Conservation (phyloP, 2,797 vertebrate genomes). For the Argya squamiceps region DNA sequence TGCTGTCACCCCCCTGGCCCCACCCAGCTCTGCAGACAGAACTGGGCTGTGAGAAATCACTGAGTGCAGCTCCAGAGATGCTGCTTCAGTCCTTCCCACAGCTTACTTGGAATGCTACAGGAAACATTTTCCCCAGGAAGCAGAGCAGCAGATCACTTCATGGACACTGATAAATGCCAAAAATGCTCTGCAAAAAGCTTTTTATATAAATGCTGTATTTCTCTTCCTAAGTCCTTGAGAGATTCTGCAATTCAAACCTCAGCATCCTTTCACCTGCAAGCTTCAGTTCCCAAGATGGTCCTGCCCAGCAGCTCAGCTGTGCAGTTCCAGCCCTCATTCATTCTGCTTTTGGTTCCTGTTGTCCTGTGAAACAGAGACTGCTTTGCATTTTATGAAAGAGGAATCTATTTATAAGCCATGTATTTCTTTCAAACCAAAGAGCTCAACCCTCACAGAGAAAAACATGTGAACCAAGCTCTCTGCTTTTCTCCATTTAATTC, state of each 20-base stretch:
- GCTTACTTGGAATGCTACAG: not conserved
- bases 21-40: not conserved
- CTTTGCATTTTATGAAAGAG: constrained; percentile 25
- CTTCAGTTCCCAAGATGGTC: not conserved
- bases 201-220: not conserved
- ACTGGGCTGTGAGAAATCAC: not conserved
- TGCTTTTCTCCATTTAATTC: not conserved
- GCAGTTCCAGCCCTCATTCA: not conserved
- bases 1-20: not conserved
- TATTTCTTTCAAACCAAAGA: not conserved
- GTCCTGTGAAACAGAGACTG: not conserved
- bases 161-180: not conserved
- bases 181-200: not conserved
- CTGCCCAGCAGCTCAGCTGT: not conserved
- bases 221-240: not conserved
- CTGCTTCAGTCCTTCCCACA: not conserved
- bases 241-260: not conserved
- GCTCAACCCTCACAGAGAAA: not conserved
- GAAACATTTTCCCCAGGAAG: not conserved
- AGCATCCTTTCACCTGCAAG: not conserved
- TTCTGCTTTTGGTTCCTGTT: not conserved
- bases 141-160: not conserved
- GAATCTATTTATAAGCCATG: constrained; percentile 12
- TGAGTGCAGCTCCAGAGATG: not conserved
- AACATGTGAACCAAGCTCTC: not conserved